Conservation (phyloP, 2,888 invertebrate genomes). For the Cheilosia vulpina region DNA sequence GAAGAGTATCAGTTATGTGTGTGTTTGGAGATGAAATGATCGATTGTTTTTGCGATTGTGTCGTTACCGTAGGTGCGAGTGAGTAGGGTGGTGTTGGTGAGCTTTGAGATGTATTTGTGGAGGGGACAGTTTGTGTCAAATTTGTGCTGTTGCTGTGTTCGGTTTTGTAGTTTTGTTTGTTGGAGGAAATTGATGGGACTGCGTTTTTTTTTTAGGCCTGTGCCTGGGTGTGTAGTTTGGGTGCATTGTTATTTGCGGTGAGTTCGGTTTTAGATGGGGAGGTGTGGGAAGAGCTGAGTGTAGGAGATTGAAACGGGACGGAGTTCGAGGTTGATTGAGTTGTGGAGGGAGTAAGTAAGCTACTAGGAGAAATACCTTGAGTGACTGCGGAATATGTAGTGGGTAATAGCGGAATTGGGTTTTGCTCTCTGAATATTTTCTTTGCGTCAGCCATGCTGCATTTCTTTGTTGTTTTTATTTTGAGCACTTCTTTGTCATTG, state of each 20-base stretch:
- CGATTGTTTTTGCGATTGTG: no score
- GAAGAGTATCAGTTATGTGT: no score
- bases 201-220: no score
- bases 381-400: constrained; percentile 21
- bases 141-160: no score
- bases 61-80: no score
- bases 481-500: constrained; percentile 12
- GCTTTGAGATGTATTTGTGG: no score
- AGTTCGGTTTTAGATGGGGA: background rate
- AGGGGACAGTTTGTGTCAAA: no score
- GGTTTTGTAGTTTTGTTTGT: no score
- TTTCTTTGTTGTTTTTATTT: constrained; percentile 19
- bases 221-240: no score
- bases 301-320: background rate
- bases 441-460: constrained; percentile 27
- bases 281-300: background rate
- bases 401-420: background rate
- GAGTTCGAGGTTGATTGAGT: background rate
- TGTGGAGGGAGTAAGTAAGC: background rate
- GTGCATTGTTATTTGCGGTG: background rate
- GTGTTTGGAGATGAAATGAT: no score
- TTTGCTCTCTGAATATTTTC: constrained; percentile 19
- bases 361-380: background rate
- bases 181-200: no score
- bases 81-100: no score